These are phyloP conservation scores for Elgaria multicarinata DNA, from an alignment of 2,113 vertebrate genomes.

Conservation along the genomic window DNA sequence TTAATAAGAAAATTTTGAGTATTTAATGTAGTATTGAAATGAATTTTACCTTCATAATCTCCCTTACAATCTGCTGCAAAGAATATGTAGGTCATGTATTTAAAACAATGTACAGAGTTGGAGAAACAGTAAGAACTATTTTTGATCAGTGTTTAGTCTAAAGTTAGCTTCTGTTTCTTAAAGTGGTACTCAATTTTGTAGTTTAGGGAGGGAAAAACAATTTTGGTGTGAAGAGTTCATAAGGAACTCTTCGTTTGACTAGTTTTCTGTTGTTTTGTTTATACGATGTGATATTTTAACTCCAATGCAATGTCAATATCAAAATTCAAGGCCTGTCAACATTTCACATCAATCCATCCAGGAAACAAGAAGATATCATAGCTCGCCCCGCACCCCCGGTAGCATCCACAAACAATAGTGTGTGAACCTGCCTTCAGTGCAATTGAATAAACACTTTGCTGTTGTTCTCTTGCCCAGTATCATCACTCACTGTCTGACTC, in stretches of 20 bases:
- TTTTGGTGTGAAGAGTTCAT: not conserved
- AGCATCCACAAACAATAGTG: not conserved
- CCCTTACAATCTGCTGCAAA: not conserved
- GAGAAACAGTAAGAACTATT: not conserved
- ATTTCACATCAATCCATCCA: not conserved
- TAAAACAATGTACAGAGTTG: not conserved
- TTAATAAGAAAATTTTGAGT: too few species aligned
- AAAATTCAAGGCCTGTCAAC: not conserved
- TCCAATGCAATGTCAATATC: not conserved
- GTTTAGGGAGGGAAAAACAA: not conserved
- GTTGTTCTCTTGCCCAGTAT: constrained; percentile 24
- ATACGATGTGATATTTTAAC: not conserved
- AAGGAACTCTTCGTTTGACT: too few species aligned
- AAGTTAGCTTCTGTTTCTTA: not conserved
- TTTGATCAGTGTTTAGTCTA: not conserved
- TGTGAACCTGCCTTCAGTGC: constrained; percentile 27
- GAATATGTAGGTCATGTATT: not conserved
- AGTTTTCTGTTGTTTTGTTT: not conserved
- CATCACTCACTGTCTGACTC: constrained; percentile 28
- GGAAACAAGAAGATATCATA: not conserved
- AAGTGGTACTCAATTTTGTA: not conserved
- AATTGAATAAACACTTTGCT: constrained; percentile 24
- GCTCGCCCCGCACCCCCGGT: not conserved
- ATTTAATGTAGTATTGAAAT: not conserved
- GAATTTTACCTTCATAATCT: not conserved